These are phyloP conservation scores for Falco punctatus DNA, from an alignment of 2,113 vertebrate species.

Conservation along the genomic window DNA sequence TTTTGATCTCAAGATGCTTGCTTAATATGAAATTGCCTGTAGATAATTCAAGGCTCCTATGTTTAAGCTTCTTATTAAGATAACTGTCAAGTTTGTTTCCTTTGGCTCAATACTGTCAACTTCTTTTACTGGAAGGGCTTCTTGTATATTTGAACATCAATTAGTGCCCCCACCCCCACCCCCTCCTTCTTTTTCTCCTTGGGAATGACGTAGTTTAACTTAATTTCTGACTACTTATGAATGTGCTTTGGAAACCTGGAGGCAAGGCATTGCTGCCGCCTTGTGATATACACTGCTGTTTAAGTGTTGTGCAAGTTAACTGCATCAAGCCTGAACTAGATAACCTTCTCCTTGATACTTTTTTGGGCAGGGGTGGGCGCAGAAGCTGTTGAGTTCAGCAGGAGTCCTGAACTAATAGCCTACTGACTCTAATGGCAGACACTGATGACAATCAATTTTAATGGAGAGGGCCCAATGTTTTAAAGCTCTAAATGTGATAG, in stretches of 20 bases:
- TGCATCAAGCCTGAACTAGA: background rate
- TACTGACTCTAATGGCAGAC: background rate
- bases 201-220: background rate
- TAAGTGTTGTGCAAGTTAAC: background rate
- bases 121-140: background rate
- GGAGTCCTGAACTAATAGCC: background rate
- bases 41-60: background rate
- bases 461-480: background rate
- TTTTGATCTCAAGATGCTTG: background rate
- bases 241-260: background rate
- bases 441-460: background rate
- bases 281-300: background rate
- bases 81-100: background rate
- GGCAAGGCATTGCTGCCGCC: background rate
- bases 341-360: background rate
- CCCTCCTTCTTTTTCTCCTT: background rate
- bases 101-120: background rate
- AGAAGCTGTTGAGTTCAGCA: background rate
- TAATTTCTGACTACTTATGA: background rate
- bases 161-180: rapidly evolving
- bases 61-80: background rate
- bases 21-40: background rate
- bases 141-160: background rate
- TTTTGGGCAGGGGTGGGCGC: background rate
- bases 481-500: background rate